Evolutionary conservation across 2,113 vertebrate species (phyloP).

Genomic region (Gambusia affinis): DNA sequence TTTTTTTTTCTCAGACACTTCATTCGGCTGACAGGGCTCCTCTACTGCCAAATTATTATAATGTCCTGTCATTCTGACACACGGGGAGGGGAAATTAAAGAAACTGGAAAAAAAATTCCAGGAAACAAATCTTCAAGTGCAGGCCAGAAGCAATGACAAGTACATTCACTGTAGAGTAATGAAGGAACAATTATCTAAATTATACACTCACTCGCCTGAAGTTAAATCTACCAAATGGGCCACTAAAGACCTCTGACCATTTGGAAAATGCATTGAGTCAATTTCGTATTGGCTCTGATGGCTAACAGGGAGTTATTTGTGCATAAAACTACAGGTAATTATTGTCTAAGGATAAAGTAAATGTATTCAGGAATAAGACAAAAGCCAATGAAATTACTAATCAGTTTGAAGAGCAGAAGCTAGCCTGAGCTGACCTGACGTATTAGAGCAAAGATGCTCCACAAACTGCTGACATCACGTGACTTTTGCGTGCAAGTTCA

Average conservation of each 20-base stretch:
- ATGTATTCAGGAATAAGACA: not conserved
- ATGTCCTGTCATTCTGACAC: conserved; percentile 45
- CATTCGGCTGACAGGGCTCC: conserved; percentile 43
- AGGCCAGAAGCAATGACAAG: conserved; percentile 9
- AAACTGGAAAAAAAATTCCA: conserved; percentile 19
- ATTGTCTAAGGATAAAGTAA: not conserved
- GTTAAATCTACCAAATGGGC: conserved; percentile 27
- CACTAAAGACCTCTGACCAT: conserved; percentile 1
- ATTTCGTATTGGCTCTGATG: not conserved
- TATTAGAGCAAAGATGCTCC: not conserved
- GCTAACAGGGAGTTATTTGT: not conserved
- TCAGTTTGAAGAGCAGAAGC: not conserved
- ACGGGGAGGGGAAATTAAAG: conserved; percentile 40
- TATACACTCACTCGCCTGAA: conserved; percentile 10
- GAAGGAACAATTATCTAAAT: conserved; percentile 35
- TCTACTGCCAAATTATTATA: conserved; percentile 50
- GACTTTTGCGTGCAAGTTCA: not conserved
- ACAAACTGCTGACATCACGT: not conserved
- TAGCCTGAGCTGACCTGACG: not conserved
- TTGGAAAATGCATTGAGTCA: not conserved
- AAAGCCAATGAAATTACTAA: not conserved
- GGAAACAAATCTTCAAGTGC: conserved; percentile 28
- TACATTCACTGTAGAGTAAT: conserved; percentile 4
- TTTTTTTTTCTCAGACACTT: not conserved
- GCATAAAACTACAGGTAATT: not conserved